Base-by-base conservation (phyloP, 2,888 invertebrate species). In the Erebia palarica region DNA sequence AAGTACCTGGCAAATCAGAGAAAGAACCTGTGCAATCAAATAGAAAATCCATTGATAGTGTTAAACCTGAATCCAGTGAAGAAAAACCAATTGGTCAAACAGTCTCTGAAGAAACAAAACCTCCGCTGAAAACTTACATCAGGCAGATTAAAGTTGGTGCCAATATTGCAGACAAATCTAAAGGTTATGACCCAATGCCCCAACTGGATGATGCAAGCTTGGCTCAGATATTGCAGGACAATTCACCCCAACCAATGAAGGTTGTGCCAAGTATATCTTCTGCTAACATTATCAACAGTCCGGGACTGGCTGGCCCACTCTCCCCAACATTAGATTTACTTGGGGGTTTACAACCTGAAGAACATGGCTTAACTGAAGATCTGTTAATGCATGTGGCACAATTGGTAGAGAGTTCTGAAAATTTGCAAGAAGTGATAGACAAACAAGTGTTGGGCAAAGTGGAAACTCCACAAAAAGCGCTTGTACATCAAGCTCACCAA, bases 381-480 rank as follows among this genome's bases (percentile, higher is more conserved):
- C 93, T 96, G 75, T 84, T 96, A 55, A 95, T 96, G 90, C 96
- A 96, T 86, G 96, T 96, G n/a, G 96, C 96, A 1, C 95, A 96
- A 68, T 88, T 96, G 36, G 96, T 96, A 11, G 95, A 95, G 71
- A 95, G 95, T 75, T 93, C 93, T 64, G 95, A 95, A 80, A 96
- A 96, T 78, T 87, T 96, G 72, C 96, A 96, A 80, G 96, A 96
- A 83, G 96, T 95, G 27, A 95, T 96, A 70, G 96, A 96, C 80
- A 96, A 95, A 74, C 95, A 95, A 81, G 94, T 95, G 1, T 81
- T 94, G 53, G 94, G 93, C 13, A 93, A 93, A 82, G 93, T 91
- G 47, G 92, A 92, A 73, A 71, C 88, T 27, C 76, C 86, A 27
- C 72, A 78, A 49, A 88, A 87, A 80, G 73, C 78, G 53, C 74